phyloP scores from a whole-genome alignment of 1,140 invertebrate genomes.

The Trichoplusia ni region DNA sequence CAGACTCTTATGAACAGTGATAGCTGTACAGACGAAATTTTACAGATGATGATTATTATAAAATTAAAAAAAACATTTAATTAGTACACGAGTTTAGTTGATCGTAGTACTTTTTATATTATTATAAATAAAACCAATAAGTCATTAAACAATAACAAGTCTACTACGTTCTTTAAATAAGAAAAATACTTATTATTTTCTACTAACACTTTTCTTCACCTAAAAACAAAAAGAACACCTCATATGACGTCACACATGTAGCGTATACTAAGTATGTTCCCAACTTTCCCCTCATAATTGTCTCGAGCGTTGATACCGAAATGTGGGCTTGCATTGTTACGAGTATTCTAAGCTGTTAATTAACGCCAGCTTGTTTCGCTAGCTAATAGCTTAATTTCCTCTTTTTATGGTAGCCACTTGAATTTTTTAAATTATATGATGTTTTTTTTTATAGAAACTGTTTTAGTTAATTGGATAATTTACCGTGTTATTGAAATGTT shows the following conservation, averaged over 20 bases:
- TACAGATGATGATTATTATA: no score
- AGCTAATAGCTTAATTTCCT: conserved; percentile 29
- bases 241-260: not conserved
- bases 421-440: conserved; percentile 16
- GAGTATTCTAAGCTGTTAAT: conserved; percentile 15
- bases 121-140: no score
- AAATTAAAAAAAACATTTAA: no score
- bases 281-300: conserved; percentile 24
- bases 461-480: conserved; percentile 5
- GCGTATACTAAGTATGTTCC: conserved; percentile 17
- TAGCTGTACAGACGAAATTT: no score
- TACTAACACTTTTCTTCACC: not conserved
- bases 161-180: no score
- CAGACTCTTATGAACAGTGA: no score
- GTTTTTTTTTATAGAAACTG: conserved; percentile 9
- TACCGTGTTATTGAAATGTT: conserved; percentile 10
- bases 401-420: not conserved
- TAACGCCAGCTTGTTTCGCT: conserved; percentile 12
- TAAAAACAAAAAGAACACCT: not conserved
- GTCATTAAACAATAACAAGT: no score
- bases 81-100: no score
- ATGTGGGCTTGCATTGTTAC: conserved; percentile 29
- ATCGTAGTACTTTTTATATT: no score
- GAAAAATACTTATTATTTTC: not conserved
- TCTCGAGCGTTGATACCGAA: conserved; percentile 15